phyloP scores from a whole-genome alignment of 2,797 vertebrate genomes.

The Galago senegalensis region DNA sequence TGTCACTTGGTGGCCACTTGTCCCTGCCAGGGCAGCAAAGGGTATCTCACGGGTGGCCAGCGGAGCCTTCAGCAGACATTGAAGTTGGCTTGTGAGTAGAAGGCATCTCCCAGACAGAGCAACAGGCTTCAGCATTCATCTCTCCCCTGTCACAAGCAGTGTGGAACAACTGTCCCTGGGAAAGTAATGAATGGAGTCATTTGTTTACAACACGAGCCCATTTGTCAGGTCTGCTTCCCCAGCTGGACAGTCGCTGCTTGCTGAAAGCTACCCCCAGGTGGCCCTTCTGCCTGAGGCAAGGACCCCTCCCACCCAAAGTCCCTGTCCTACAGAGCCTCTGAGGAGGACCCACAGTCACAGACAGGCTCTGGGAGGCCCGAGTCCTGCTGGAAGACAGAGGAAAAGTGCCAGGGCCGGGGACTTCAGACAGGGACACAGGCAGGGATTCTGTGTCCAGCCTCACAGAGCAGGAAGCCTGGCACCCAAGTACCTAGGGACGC shows the following conservation, averaged over 20 bases:
- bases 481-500: background rate
- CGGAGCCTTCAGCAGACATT: background rate
- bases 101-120: background rate
- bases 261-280: fast-evolving
- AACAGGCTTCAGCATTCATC: background rate
- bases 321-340: background rate
- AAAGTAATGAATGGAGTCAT: background rate
- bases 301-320: background rate
- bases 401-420: background rate
- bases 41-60: background rate
- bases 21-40: background rate
- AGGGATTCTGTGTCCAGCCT: background rate
- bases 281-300: background rate
- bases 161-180: background rate
- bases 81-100: background rate
- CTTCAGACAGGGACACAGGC: background rate
- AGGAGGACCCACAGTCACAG: background rate
- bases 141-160: background rate
- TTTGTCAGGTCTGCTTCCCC: background rate
- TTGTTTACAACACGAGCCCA: background rate
- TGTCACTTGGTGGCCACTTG: background rate
- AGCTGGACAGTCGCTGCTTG: too few relatives aligned
- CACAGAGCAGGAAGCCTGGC: background rate
- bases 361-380: background rate
- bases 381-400: background rate